Evolutionary conservation across 2,113 vertebrate genomes (phyloP).

Genomic region (Bubalus kerabau): DNA sequence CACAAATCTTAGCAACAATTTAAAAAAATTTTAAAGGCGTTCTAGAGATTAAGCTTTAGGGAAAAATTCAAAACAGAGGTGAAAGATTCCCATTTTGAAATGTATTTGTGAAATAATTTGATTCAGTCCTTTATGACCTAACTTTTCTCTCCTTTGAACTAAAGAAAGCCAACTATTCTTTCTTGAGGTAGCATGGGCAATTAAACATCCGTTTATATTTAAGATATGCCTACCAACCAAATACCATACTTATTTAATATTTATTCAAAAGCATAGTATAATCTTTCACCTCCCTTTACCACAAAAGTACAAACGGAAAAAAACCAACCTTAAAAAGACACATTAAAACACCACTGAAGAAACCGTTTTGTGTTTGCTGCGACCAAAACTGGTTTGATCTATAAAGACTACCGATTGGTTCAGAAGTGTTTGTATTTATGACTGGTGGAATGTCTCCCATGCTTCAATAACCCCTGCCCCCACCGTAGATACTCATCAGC

Average conservation of each 20-base stretch:
- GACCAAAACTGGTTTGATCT: not conserved
- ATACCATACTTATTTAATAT: not conserved
- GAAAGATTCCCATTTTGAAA: not conserved
- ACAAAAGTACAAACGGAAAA: not conserved
- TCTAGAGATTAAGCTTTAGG: not conserved
- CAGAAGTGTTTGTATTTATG: not conserved
- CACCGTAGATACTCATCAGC: not conserved
- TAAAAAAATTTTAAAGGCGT: not conserved
- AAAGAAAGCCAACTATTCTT: conserved; percentile 38
- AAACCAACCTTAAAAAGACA: not conserved
- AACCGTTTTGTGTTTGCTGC: not conserved
- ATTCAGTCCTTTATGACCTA: not conserved
- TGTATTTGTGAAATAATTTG: conserved; percentile 19
- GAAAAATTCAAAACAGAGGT: not conserved
- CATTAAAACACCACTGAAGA: not conserved
- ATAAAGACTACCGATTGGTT: not conserved
- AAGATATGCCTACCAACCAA: not conserved
- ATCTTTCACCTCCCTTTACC: not conserved
- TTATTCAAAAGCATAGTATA: not conserved
- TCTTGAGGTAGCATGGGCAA: not conserved
- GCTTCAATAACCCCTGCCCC: conserved; percentile 3
- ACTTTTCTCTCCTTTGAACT: not conserved
- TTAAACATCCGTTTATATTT: not conserved
- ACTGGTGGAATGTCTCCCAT: conserved; percentile 28
- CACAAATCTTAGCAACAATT: conserved; percentile 20